Evolutionary conservation across 2,888 invertebrate genomes (phyloP).

Genomic region (Oscheius sp.): DNA sequence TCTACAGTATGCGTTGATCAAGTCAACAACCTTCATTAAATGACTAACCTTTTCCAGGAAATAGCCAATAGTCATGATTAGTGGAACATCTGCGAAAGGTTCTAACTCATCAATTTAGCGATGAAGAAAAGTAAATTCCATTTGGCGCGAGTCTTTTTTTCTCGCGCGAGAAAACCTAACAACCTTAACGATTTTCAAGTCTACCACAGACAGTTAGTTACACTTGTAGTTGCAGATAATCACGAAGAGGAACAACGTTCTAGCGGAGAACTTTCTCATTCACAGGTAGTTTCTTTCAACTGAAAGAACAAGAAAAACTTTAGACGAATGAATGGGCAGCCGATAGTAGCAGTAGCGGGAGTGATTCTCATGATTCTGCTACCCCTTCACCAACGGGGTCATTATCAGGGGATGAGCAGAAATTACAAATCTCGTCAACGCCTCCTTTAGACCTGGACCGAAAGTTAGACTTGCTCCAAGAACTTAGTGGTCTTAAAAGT

Average conservation of each 20-base stretch:
- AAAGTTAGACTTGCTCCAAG: slow-evolving; percentile 22
- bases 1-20: too few species aligned
- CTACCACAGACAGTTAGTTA: too few species aligned
- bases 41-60: too few species aligned
- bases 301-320: slow-evolving; percentile 3
- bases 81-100: too few species aligned
- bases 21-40: too few species aligned
- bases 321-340: slow-evolving; percentile 50
- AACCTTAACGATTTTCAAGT: too few species aligned
- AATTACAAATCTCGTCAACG: background rate
- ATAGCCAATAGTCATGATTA: too few species aligned
- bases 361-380: slow-evolving; percentile 31
- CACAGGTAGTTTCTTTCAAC: slow-evolving; percentile 36
- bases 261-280: slow-evolving; percentile 44
- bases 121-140: too few species aligned
- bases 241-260: slow-evolving; percentile 50
- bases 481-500: slow-evolving; percentile 9
- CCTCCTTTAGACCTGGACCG: slow-evolving; percentile 7
- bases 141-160: too few species aligned
- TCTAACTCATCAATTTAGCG: too few species aligned
- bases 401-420: slow-evolving; percentile 21
- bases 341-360: slow-evolving; percentile 30
- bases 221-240: slow-evolving; percentile 45
- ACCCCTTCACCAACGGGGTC: slow-evolving; percentile 42
- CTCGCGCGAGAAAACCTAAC: too few species aligned